Evolutionary conservation across 2,888 invertebrate genomes (phyloP).

Genomic region (Luperina nickerlii): DNA sequence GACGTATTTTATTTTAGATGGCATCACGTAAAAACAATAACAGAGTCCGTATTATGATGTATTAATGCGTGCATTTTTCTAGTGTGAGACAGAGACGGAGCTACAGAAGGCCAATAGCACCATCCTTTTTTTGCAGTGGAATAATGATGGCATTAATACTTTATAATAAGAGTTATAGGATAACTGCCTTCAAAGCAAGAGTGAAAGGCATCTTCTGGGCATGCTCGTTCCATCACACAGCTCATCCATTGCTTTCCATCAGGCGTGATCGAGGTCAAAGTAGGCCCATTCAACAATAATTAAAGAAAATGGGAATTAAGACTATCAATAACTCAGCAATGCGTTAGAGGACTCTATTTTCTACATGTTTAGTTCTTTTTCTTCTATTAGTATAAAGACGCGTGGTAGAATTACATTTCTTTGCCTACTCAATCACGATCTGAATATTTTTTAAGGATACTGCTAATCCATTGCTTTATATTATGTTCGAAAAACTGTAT

Average conservation of each 20-base stretch:
- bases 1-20: slow-evolving; percentile 20
- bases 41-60: not conserved
- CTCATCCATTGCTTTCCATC: not conserved
- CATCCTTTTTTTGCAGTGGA: not conserved
- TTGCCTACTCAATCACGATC: not conserved
- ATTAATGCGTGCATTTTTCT: not conserved
- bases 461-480: too few relatives aligned
- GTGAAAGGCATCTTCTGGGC: not conserved
- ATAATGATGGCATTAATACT: not conserved
- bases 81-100: not conserved
- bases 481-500: too few relatives aligned
- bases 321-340: not conserved
- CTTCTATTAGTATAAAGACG: not conserved
- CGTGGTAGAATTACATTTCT: not conserved
- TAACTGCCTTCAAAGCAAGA: not conserved
- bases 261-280: too few relatives aligned
- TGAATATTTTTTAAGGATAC: too few relatives aligned
- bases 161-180: not conserved
- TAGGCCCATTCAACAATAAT: not conserved
- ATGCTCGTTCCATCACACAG: not conserved
- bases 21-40: not conserved
- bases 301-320: not conserved
- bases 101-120: not conserved
- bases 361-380: not conserved
- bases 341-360: not conserved